Conservation (phyloP, 2,888 invertebrate species). For the Ptilodon capucinus region DNA sequence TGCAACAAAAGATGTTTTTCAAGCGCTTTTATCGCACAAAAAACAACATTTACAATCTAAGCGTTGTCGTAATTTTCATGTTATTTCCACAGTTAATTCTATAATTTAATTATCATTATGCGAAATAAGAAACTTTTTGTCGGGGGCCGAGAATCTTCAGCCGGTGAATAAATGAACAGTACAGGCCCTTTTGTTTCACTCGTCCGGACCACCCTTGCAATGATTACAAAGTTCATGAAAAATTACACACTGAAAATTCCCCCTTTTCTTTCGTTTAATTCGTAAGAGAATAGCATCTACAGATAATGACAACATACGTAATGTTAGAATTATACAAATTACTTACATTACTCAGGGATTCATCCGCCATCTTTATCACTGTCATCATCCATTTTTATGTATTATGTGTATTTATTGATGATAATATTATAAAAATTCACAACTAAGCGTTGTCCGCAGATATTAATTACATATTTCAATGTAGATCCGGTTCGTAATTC, state of each 20-base stretch:
- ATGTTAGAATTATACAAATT: no score
- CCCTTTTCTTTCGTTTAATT: background rate
- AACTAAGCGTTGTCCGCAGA: background rate
- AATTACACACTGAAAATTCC: conserved; percentile 26
- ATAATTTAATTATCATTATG: conserved; percentile 44
- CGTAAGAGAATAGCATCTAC: background rate
- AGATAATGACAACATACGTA: background rate
- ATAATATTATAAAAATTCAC: no score
- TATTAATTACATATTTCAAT: conserved; percentile 51
- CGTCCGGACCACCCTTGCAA: conserved; percentile 39
- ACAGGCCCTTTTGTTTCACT: conserved; percentile 54
- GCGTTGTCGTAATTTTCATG: conserved; percentile 35
- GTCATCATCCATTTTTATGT: no score
- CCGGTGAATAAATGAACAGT: conserved; percentile 56
- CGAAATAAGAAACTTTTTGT: conserved; percentile 49
- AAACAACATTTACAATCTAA: conserved; percentile 25
- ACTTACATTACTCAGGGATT: no score
- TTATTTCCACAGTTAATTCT: conserved; percentile 42
- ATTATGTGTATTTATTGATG: no score
- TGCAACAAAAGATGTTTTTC: background rate
- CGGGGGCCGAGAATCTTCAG: conserved; percentile 46
- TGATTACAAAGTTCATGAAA: conserved; percentile 51
- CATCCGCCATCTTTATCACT: no score
- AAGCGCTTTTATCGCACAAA: conserved; percentile 3
- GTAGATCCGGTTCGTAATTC: conserved; percentile 61